phyloP scores from a whole-genome alignment of 2,797 vertebrate genomes.

The Melanotaenia nigrans region DNA sequence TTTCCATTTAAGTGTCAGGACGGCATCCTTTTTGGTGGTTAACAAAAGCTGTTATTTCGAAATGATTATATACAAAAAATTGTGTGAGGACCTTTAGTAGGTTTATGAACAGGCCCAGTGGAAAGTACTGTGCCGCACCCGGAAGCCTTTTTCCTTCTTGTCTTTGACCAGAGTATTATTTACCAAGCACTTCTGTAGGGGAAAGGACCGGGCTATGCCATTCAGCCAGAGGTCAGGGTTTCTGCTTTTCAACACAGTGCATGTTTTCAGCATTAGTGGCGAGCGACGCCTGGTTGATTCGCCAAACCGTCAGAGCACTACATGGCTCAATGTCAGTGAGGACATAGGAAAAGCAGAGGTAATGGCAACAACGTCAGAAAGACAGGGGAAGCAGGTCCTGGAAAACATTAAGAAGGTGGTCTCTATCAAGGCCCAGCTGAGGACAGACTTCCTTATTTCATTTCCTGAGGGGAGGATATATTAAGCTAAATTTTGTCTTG shows the following conservation, averaged over 20 bases:
- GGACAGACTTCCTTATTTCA: constrained; percentile 82
- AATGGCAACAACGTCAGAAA: constrained; percentile 52
- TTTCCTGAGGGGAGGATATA: constrained; percentile 74
- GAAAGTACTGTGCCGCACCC: constrained; percentile 80
- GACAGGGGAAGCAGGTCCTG: constrained; percentile 63
- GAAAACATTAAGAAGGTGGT: constrained; percentile 77
- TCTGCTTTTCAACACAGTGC: constrained; percentile 80
- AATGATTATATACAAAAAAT: constrained; percentile 90
- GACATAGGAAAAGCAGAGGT: constrained; percentile 75
- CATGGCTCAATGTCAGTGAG: constrained; percentile 69
- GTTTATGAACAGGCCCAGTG: constrained; percentile 84
- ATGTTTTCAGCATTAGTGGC: constrained; percentile 83
- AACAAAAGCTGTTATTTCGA: constrained; percentile 93
- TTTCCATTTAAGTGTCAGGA: constrained; percentile 97
- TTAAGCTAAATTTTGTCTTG: constrained; percentile 71
- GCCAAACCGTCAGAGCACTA: constrained; percentile 74
- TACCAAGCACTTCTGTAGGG: constrained; percentile 76
- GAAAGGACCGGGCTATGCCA: constrained; percentile 69
- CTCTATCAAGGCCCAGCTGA: constrained; percentile 71
- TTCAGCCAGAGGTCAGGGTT: constrained; percentile 82
- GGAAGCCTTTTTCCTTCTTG: constrained; percentile 77
- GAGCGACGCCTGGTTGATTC: constrained; percentile 66
- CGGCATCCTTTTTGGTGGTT: constrained; percentile 92
- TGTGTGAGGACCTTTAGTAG: constrained; percentile 82
- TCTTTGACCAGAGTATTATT: constrained; percentile 80